Base-by-base conservation (phyloP, 2,113 vertebrate species). In the Ammodramus savannarum region DNA sequence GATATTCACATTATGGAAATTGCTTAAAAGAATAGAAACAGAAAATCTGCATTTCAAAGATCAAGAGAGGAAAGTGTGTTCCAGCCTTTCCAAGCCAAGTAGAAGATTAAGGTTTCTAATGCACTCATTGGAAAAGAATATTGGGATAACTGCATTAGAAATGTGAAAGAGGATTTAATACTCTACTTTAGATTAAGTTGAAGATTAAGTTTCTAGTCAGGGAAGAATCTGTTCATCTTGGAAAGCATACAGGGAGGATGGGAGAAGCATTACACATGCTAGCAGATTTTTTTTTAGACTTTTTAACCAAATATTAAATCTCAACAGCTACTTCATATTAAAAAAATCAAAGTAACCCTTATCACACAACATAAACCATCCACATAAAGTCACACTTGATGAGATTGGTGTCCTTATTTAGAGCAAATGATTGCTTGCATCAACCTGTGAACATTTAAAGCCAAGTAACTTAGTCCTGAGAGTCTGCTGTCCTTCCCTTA, bases 91-190 rank as follows among this genome's bases (percentile, higher is more conserved):
- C 44, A 89, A 93, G 93, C 61, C 77, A 85, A 84, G 31, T 5
- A 73, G n/a, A 91, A 54, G 92, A 93, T 88, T 93, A 93, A 76
- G 62, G 75, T 80, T 96, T 78, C 83, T 91, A 93, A 97, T 65
- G 76, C 52, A 86, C 65, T 86, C 72, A 3, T 48, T 91, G 82
- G 75, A 94, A 93, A 80, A 93, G 51, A 54, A 80, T 94, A 86
- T 48, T 86, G 59, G 75, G 76, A 84, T 84, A 95, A 85, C 62
- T 54, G 80, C 91, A 93, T 87, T 87, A 92, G 55, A 93, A 85
- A 85, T 10, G 69, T 63, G 75, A 85, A 90, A 73, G 89, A 93
- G 66, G 82, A 92, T 93, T 93, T 95, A 92, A 78, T 89, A 65
- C 49, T 89, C 13, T 52, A 73, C 68, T 90, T 89, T 77, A 94